These are phyloP conservation scores for Diaphora mendica DNA, from an alignment of 2,888 invertebrate species.

Conservation along the genomic window DNA sequence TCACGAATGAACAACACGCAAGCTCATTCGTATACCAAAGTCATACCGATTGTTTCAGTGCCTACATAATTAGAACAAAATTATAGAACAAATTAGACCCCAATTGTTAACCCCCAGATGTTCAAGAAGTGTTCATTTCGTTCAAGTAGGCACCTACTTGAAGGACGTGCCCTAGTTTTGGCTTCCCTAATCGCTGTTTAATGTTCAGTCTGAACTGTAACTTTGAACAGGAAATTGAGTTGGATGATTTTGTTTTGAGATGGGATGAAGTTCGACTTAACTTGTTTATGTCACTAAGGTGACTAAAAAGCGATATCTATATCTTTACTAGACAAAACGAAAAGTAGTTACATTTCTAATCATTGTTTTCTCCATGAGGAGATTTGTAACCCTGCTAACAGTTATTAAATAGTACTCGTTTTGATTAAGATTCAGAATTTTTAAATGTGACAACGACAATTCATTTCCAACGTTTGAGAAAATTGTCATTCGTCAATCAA, in stretches of 20 bases:
- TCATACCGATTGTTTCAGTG: not conserved
- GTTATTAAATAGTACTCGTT: too few relatives aligned
- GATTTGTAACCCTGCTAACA: too few relatives aligned
- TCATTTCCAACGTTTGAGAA: too few relatives aligned
- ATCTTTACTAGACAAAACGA: not conserved
- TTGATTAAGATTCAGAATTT: too few relatives aligned
- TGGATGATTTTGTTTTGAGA: conserved; percentile 5
- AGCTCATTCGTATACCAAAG: not conserved
- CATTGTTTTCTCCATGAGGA: too few relatives aligned
- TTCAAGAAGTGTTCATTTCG: not conserved
- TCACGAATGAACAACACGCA: not conserved
- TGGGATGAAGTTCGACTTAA: not conserved
- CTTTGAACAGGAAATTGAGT: conserved; percentile 13
- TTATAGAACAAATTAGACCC: not conserved
- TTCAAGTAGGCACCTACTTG: conserved; percentile 1
- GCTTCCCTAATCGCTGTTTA: conserved; percentile 17
- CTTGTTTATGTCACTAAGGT: not conserved
- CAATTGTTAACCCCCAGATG: not conserved
- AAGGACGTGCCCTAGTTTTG: conserved; percentile 6
- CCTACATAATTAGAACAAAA: not conserved
- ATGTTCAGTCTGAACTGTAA: conserved; percentile 18
- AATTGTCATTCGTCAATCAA: too few relatives aligned
- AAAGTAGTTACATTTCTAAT: not conserved
- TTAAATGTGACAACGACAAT: too few relatives aligned
- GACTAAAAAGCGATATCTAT: not conserved